Percentiles rank a stretch among this genome's conserved stretches.
phyloP scores from a whole-genome alignment of 2,113 vertebrate species.

The Falco punctatus region DNA sequence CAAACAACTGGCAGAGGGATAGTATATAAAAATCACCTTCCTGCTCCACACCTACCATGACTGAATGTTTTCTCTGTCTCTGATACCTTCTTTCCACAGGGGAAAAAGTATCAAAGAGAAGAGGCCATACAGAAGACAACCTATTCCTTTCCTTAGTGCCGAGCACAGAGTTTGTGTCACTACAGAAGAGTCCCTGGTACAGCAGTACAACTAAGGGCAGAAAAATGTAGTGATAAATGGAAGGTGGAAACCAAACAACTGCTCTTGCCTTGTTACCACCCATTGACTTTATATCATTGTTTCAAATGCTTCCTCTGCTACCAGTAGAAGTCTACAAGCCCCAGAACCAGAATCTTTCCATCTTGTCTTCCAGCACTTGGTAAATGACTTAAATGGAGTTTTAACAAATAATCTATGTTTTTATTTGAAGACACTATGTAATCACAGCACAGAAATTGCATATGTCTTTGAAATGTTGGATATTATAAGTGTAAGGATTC shows the following conservation, averaged over 20 bases:
- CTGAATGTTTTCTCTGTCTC: not conserved
- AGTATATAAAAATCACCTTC: not conserved
- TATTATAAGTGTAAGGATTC: not conserved
- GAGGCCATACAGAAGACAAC: not conserved
- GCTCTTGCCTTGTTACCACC: not conserved
- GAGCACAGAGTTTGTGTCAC: not conserved
- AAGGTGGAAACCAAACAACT: not conserved
- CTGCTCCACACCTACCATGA: not conserved
- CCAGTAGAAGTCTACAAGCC: not conserved
- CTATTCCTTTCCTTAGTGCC: not conserved
- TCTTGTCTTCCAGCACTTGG: not conserved
- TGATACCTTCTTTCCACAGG: not conserved
- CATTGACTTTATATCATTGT: not conserved
- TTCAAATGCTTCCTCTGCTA: not conserved
- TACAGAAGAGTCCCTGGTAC: not conserved
- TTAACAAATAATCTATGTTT: not conserved
- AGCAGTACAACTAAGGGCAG: not conserved
- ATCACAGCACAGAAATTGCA: not conserved
- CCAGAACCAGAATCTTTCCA: not conserved
- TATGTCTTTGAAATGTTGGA: not conserved
- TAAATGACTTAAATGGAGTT: not conserved
- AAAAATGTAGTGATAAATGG: not conserved
- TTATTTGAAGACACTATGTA: not conserved
- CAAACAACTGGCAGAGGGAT: not conserved
- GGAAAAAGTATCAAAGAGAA: not conserved